Evolutionary conservation across 2,113 vertebrate species (phyloP).

Genomic region (Charadrius vociferus): DNA sequence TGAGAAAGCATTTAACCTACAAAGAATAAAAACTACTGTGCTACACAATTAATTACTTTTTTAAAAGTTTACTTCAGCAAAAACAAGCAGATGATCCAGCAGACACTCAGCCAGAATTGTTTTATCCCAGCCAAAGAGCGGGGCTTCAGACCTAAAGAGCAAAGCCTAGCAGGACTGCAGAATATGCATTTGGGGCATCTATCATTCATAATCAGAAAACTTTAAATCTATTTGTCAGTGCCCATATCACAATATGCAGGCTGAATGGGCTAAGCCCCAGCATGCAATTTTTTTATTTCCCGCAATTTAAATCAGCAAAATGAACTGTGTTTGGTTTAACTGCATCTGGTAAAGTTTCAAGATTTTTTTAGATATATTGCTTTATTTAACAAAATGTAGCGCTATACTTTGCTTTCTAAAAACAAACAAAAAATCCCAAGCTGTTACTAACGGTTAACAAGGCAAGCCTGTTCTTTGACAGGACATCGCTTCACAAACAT

Average conservation of each 20-base stretch:
- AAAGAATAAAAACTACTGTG: constrained; percentile 39
- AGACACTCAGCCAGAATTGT: constrained; percentile 25
- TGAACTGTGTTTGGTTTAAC: background rate
- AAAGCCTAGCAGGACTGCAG: constrained; percentile 16
- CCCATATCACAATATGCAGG: background rate
- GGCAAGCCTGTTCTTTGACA: background rate
- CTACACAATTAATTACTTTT: constrained; percentile 34
- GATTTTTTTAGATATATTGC: constrained; percentile 17
- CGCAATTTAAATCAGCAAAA: constrained; percentile 37
- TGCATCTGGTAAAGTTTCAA: constrained; percentile 50
- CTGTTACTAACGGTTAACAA: background rate
- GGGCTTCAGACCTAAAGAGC: constrained; percentile 40
- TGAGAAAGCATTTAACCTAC: constrained; percentile 24
- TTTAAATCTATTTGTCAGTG: constrained; percentile 49
- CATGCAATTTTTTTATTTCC: background rate
- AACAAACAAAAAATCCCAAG: background rate
- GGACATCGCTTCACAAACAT: background rate
- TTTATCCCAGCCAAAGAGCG: constrained; percentile 4
- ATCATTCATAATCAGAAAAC: background rate
- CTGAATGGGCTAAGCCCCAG: background rate
- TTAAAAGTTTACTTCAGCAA: constrained; percentile 33
- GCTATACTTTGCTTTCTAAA: background rate
- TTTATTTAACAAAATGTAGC: background rate
- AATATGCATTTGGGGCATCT: constrained; percentile 15
- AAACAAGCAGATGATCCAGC: constrained; percentile 55